Base-by-base conservation (phyloP, 2,888 invertebrate species). In the Chalcis sispes region DNA sequence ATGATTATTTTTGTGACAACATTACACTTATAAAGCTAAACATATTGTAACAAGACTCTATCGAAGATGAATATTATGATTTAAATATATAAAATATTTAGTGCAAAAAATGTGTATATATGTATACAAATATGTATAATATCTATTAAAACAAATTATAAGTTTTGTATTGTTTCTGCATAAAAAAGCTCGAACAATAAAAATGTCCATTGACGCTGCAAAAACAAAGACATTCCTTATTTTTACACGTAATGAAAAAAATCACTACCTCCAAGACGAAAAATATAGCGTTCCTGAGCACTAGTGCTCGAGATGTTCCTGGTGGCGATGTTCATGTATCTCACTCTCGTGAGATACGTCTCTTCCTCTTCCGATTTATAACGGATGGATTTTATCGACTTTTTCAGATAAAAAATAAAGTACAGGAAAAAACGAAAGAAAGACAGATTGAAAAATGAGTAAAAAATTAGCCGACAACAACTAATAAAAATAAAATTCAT, bases 21-120 rank as follows among this genome's bases (percentile, higher is more conserved):
- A 75, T 75, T 69, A 77, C 72, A 75, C 52, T 73, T 48, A 77
- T 42, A 69, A 67, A 69, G 66, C 69, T 70, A 77, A 36, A 59
- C 59, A 48, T 56, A 40, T 59, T 40, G 27, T n/a, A 50, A 58
- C 62, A 75, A 70, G 65, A 65, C 52, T 71, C 52, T 64, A 65
- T 42, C 42, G 52, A 70, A 46, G 32, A 23, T 29, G 50, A 64
- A 42, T 54, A 50, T 29, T 54, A 66, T 46, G 20, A 65, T 65
- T 65, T 7, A 18, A 20, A 25, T 70, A 73, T 48, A 46, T 25
- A 72, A 42, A 64, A 58, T 70, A 58, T 58, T 56, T 71, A 74
- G 62, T 66, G 77, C 74, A 77, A 65, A 77, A 15, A 59, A 56
- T 36, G 36, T 36, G 10, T 36, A 36, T 36, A 36, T 36, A 10